Evolutionary conservation across 2,113 vertebrate genomes (phyloP).

Genomic region (Triplophysa dalaica): DNA sequence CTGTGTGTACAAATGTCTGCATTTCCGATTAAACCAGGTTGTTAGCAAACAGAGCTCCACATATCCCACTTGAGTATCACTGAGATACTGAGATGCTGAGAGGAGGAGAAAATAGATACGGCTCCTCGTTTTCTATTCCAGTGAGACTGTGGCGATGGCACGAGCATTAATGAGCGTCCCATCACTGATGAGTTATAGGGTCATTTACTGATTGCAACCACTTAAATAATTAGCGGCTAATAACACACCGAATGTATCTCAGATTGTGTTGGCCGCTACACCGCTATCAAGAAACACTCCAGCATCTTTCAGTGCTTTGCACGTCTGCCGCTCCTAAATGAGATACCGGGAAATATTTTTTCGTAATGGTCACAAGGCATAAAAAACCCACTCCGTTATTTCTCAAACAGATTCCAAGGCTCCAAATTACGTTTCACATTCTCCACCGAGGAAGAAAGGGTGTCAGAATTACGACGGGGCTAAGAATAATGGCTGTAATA

Average conservation of each 20-base stretch:
- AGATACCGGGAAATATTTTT: background rate
- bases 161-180: constrained; percentile 49
- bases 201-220: constrained; percentile 48
- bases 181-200: constrained; percentile 53
- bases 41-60: no score
- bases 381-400: background rate
- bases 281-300: background rate
- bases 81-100: background rate
- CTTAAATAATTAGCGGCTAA: constrained; percentile 56
- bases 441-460: background rate
- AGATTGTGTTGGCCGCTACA: constrained; percentile 21
- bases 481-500: constrained; percentile 34
- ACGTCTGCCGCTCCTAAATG: constrained; percentile 4
- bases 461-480: constrained; percentile 6
- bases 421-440: background rate
- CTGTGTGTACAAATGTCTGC: no score
- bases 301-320: background rate
- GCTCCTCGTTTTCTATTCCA: constrained; percentile 2
- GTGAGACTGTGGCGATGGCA: constrained; percentile 14
- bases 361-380: background rate
- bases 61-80: no score
- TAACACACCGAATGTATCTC: constrained; percentile 43
- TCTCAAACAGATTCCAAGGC: constrained; percentile 23
- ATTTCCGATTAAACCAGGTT: no score
- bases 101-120: background rate